phyloP scores from a whole-genome alignment of 2,888 invertebrate genomes.

The Pocota personata region DNA sequence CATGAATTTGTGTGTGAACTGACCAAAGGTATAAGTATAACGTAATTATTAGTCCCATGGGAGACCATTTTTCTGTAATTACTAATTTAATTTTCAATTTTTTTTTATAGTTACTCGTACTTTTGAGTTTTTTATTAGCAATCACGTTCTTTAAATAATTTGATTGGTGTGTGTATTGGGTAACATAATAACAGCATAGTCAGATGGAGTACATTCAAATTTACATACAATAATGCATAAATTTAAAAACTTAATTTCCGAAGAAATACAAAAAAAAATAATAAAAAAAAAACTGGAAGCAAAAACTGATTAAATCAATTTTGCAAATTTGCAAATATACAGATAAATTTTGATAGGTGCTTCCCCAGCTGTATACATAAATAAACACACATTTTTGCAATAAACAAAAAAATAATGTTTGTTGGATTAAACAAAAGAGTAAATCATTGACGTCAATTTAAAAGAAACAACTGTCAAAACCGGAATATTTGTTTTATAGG shows the following conservation, averaged over 20 bases:
- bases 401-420: neutral
- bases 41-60: constrained; percentile 43
- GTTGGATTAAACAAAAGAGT: neutral
- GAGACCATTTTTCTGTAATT: constrained; percentile 46
- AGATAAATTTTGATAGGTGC: neutral
- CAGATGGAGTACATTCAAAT: neutral
- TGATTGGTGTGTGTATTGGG: neutral
- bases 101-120: neutral
- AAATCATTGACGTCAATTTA: constrained; percentile 19
- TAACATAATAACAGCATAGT: neutral
- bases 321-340: constrained; percentile 1
- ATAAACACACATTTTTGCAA: constrained; percentile 5
- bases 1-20: constrained; percentile 17
- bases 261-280: neutral
- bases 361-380: constrained; percentile 22
- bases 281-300: neutral
- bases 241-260: neutral
- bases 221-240: neutral
- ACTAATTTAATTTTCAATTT: neutral
- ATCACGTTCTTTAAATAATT: neutral
- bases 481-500: constrained; percentile 14
- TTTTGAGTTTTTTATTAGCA: neutral
- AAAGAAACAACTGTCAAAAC: constrained; percentile 33
- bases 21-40: constrained; percentile 29
- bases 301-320: constrained; percentile 4